Evolutionary conservation across 2,888 invertebrate genomes (phyloP).

Genomic region (Drosophila fungiperda): DNA sequence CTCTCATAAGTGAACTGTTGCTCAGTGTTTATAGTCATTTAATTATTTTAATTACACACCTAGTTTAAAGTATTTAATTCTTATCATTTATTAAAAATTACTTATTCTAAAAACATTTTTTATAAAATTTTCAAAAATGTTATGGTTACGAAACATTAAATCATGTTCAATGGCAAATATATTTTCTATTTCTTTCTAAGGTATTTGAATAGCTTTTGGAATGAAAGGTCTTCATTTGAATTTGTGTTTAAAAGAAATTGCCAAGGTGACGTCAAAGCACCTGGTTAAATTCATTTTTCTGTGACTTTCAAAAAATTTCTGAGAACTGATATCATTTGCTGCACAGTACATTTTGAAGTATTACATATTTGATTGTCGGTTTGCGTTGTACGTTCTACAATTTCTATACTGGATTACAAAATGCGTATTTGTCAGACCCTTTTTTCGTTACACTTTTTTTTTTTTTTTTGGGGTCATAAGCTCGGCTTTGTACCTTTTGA

Average conservation of each 20-base stretch:
- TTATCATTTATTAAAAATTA: not conserved
- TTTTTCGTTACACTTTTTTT: conserved; percentile 27
- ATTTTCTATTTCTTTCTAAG: not conserved
- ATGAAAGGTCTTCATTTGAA: conserved; percentile 37
- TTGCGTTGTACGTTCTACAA: conserved; percentile 24
- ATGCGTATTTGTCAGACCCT: conserved; percentile 40
- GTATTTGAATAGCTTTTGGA: conserved; percentile 6
- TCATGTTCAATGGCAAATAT: not conserved
- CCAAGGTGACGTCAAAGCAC: conserved; percentile 19
- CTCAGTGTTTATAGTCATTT: not conserved
- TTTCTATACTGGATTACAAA: conserved; percentile 34
- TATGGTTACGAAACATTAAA: not conserved
- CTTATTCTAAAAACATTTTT: not conserved
- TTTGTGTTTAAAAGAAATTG: conserved; percentile 42
- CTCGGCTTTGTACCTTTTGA: conserved; percentile 56
- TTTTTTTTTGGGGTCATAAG: conserved; percentile 20
- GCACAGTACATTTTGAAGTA: conserved; percentile 47
- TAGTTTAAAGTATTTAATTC: not conserved
- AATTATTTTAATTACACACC: not conserved
- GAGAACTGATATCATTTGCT: conserved; percentile 13
- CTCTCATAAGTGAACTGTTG: not conserved
- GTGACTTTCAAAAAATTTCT: conserved; percentile 8
- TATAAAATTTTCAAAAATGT: not conserved
- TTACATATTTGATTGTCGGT: conserved; percentile 67
- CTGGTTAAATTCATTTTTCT: conserved; percentile 19